Conservation (phyloP, 2,888 invertebrate species). For the Ophioninae sp. region DNA sequence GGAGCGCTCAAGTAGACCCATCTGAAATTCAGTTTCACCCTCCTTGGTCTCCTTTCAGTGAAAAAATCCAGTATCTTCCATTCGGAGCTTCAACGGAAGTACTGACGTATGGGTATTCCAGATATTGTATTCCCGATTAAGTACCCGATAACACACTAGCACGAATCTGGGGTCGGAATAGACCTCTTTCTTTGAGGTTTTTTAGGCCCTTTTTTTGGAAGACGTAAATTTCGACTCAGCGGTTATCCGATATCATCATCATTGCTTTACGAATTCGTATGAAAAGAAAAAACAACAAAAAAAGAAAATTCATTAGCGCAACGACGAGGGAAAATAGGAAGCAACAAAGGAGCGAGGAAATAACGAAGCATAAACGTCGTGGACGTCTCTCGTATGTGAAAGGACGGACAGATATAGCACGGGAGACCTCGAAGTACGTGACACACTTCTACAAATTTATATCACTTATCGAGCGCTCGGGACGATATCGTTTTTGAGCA, state of each 20-base stretch:
- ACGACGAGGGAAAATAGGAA: not conserved
- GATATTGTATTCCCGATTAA: too few species aligned
- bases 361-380: slow-evolving; percentile 4
- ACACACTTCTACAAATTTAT: slow-evolving; percentile 44
- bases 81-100: too few species aligned
- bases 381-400: not conserved
- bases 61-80: too few species aligned
- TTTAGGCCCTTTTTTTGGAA: too few species aligned
- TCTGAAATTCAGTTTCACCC: too few species aligned
- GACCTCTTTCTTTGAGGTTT: too few species aligned
- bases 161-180: too few species aligned
- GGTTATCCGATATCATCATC: not conserved
- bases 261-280: slow-evolving; percentile 21
- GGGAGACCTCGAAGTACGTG: slow-evolving; percentile 33
- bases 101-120: too few species aligned
- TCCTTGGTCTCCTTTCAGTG: too few species aligned
- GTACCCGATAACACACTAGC: too few species aligned
- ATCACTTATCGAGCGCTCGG: slow-evolving; percentile 41
- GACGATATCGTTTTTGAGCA: slow-evolving; percentile 43
- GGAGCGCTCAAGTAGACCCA: too few species aligned
- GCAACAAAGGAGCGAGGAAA: slow-evolving; percentile 1
- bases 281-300: not conserved
- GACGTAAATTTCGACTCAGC: too few species aligned
- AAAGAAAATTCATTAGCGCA: not conserved
- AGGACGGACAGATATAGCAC: not conserved